Evolutionary conservation across 2,797 vertebrate species (phyloP), one percentile per base, ranked within the genome.

Genomic region (Helostoma temminkii): DNA sequence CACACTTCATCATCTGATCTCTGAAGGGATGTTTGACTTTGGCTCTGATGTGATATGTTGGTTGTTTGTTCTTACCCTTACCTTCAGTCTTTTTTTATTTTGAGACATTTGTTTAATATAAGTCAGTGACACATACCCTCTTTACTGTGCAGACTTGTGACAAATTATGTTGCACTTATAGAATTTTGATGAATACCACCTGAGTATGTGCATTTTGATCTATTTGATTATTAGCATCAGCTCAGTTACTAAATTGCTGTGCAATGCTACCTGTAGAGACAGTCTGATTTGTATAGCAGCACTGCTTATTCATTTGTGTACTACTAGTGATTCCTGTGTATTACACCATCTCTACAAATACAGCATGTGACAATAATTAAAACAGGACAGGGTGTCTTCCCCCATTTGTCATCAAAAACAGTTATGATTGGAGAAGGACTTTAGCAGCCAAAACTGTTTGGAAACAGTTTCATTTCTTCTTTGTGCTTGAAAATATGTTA

Each of bases 1-100:
- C 62, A 72, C 45, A 49, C 56, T 72, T 81, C 80, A 70, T 81
- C 46, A 66, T 59, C 39, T 8, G 28, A 54, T n/a, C 36, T 74
- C 43, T 52, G 39, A 39, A 59, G 26, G 24, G 42, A 66, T 36
- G n/a, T 52, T 60, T 52, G 8, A 66, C 48, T 72, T 45, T 70
- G 62, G 18, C 25, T 56, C n/a, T 34, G 34, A 67, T 19, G 37
- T 66, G 22, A 54, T 6, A 9, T 26, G 39, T 54, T 32, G 11
- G 10, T 55, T 54, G 43, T 76, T 45, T 50, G 46, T 11, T 11
- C 34, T 11, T 36, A 9, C 4, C 21, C 37, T 8, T 14, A 3
- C n/a, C 14, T 24, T 54, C 24, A 39, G 16, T 50, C 4, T 30
- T 14, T 1, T 34, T 11, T 9, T 32, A 9, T 32, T 32, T 10